A percentile compares a stretch with the other conserved stretches of the same genome.
Evolutionary conservation across 2,797 vertebrate genomes (phyloP).

Genomic region (Anguilla obscura): DNA sequence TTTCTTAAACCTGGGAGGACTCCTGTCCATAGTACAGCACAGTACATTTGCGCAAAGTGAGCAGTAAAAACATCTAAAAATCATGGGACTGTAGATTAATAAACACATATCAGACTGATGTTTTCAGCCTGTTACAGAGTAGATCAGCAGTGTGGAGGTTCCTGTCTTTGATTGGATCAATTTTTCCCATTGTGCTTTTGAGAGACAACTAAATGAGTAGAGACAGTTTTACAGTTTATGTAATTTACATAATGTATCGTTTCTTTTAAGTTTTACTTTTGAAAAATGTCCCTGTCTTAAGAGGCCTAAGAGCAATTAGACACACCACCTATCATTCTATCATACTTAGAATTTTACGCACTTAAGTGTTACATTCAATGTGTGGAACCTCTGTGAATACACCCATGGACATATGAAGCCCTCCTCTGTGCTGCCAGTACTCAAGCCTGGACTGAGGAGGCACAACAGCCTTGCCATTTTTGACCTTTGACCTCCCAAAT

Average conservation of each 20-base stretch:
- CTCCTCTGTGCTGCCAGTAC: neutral
- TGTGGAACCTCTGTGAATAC: neutral
- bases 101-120: neutral
- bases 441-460: neutral
- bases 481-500: neutral
- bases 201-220: neutral
- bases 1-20: neutral
- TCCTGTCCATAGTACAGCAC: neutral
- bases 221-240: neutral
- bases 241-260: neutral
- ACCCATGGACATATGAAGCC: neutral
- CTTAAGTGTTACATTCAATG: slow-evolving; percentile 3
- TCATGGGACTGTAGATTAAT: neutral
- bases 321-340: neutral
- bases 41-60: neutral
- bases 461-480: neutral
- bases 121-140: neutral
- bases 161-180: neutral
- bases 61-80: too few relatives aligned
- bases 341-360: slow-evolving; percentile 14
- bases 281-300: neutral
- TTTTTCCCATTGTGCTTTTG: neutral
- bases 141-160: too few relatives aligned
- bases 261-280: neutral
- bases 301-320: neutral